phyloP scores from a whole-genome alignment of 2,888 invertebrate species.

The Mesorhabditis belari region DNA sequence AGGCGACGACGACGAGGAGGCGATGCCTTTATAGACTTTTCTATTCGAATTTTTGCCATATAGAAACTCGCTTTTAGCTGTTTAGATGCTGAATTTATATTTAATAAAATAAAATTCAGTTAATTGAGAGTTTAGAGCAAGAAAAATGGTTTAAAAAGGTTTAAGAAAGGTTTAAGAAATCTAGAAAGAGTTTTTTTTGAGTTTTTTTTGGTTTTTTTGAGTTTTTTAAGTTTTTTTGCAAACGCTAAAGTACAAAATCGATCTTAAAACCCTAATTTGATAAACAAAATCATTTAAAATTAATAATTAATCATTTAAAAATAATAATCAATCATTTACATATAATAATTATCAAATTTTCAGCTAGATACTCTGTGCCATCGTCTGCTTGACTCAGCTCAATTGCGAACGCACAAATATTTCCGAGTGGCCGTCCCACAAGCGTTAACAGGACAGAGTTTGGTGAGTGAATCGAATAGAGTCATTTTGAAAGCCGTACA shows the following conservation, averaged over 20 bases:
- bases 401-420: conserved; percentile 51
- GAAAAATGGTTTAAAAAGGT: not conserved
- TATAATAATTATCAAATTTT: too few species aligned
- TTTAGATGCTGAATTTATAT: too few species aligned
- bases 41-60: too few species aligned
- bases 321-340: too few species aligned
- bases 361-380: conserved; percentile 49
- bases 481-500: too few species aligned
- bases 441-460: conserved; percentile 48
- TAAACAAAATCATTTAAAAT: not conserved
- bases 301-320: not conserved
- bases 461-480: conserved; percentile 27
- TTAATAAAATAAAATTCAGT: too few species aligned
- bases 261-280: not conserved
- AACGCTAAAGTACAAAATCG: not conserved
- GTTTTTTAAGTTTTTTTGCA: not conserved
- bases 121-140: too few species aligned
- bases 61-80: too few species aligned
- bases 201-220: too few species aligned
- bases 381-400: conserved; percentile 39
- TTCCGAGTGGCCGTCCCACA: conserved; percentile 52
- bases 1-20: too few species aligned
- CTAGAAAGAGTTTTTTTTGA: too few species aligned
- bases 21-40: too few species aligned
- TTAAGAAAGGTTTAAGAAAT: not conserved